Evolutionary conservation across 2,113 vertebrate species (phyloP).

Genomic region (Myotis brandtii): DNA sequence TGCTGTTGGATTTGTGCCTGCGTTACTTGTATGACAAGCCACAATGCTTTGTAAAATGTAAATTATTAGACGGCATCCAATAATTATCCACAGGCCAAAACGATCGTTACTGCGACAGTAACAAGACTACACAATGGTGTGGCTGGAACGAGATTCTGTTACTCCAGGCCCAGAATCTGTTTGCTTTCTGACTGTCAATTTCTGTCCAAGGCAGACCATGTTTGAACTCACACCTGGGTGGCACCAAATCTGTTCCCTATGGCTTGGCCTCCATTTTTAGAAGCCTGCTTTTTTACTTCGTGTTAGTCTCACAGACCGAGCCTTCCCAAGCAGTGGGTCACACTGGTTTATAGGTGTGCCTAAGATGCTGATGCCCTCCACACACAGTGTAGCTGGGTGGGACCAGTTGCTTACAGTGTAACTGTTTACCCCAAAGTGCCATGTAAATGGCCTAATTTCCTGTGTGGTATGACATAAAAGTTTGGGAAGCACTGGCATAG

Average conservation of each 20-base stretch:
- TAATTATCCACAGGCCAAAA: not conserved
- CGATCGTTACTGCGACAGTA: not conserved
- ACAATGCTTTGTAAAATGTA: not conserved
- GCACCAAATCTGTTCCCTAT: not conserved
- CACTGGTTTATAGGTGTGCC: not conserved
- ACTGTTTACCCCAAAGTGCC: not conserved
- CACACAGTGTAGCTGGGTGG: not conserved
- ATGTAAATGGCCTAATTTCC: not conserved
- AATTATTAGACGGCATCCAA: not conserved
- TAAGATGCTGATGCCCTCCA: not conserved
- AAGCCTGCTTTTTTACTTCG: not conserved
- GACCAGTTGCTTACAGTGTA: not conserved
- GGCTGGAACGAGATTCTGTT: not conserved
- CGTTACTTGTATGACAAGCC: not conserved
- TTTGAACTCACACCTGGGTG: not conserved
- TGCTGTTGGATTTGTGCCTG: not conserved
- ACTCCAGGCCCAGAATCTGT: not conserved
- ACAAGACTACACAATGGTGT: not conserved
- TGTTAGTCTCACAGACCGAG: not conserved
- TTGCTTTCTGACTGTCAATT: not conserved
- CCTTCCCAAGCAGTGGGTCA: not conserved
- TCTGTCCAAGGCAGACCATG: not conserved
- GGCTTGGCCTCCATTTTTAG: not conserved
- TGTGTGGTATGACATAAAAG: not conserved
- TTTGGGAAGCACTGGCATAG: not conserved